Percentiles rank a stretch among this genome's conserved stretches.
phyloP scores from a whole-genome alignment of 2,797 vertebrate species.

The Centroberyx gerrardi region DNA sequence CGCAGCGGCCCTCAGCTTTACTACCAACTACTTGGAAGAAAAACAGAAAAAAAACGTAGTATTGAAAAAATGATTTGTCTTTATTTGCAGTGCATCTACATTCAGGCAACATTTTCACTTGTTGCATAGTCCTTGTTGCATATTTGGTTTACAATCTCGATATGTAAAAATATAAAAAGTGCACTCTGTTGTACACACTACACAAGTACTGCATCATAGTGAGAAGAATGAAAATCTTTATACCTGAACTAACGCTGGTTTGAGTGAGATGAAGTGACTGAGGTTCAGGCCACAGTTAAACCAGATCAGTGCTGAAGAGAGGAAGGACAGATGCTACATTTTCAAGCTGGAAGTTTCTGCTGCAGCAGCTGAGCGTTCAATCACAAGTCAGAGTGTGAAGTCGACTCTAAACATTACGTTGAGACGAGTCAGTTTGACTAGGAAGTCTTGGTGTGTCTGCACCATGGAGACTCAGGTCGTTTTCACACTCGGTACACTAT shows the following conservation, averaged over 20 bases:
- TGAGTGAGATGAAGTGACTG: not conserved
- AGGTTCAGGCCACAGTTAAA: not conserved
- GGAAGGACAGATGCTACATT: not conserved
- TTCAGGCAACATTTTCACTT: slow-evolving; percentile 71
- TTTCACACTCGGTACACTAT: no score
- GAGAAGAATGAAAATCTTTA: no score
- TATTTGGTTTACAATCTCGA: slow-evolving; percentile 70
- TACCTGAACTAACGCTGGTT: not conserved
- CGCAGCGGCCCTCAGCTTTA: no score
- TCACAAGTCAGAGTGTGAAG: no score
- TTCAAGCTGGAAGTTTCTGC: not conserved
- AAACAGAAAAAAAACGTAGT: not conserved
- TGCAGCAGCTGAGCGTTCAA: no score
- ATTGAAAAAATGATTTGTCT: slow-evolving; percentile 42
- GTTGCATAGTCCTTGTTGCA: slow-evolving; percentile 63
- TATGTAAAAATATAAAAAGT: slow-evolving; percentile 31
- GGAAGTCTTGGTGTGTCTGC: no score
- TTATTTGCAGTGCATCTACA: slow-evolving; percentile 83
- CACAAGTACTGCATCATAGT: slow-evolving; percentile 1
- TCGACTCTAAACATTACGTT: no score
- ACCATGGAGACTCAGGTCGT: no score
- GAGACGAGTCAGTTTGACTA: no score
- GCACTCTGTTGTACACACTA: slow-evolving; percentile 5
- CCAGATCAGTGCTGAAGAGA: not conserved
- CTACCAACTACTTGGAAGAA: not conserved